Evolutionary conservation across 1,140 invertebrate species (phyloP).

Genomic region (Augochlora pura): DNA sequence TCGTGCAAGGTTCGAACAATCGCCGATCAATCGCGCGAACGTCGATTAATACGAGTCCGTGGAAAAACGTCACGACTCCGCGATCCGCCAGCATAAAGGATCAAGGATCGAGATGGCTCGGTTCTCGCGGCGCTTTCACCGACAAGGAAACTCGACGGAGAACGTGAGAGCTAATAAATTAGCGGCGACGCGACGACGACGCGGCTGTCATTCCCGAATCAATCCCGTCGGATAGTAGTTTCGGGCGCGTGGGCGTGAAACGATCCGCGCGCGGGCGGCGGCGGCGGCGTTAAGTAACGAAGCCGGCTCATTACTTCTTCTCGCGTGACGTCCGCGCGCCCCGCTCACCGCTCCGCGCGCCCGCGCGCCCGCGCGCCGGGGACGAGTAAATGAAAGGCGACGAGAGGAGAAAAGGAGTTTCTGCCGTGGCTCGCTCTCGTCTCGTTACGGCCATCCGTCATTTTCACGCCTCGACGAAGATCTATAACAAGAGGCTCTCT

Average conservation of each 20-base stretch:
- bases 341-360: too few species aligned
- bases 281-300: constrained; percentile 61
- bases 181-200: constrained; percentile 16
- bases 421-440: constrained; percentile 40
- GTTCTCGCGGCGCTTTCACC: too few species aligned
- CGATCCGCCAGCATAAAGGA: background rate
- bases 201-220: constrained; percentile 57
- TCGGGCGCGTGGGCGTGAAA: constrained; percentile 59
- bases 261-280: constrained; percentile 39
- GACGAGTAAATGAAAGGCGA: constrained; percentile 56
- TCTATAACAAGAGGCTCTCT: constrained; percentile 41
- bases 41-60: too few species aligned
- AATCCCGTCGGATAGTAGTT: constrained; percentile 47
- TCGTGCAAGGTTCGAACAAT: too few species aligned
- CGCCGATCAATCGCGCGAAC: too few species aligned
- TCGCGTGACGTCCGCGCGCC: constrained; percentile 56
- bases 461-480: constrained; percentile 62
- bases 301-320: constrained; percentile 63
- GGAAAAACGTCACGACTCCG: too few species aligned
- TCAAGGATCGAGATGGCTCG: background rate
- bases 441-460: constrained; percentile 64
- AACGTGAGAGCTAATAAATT: constrained; percentile 7
- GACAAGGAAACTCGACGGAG: background rate
- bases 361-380: too few species aligned
- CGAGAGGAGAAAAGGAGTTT: constrained; percentile 53